Base-by-base conservation (phyloP, 2,888 invertebrate species). In the Sinohyriopsis cumingii region DNA sequence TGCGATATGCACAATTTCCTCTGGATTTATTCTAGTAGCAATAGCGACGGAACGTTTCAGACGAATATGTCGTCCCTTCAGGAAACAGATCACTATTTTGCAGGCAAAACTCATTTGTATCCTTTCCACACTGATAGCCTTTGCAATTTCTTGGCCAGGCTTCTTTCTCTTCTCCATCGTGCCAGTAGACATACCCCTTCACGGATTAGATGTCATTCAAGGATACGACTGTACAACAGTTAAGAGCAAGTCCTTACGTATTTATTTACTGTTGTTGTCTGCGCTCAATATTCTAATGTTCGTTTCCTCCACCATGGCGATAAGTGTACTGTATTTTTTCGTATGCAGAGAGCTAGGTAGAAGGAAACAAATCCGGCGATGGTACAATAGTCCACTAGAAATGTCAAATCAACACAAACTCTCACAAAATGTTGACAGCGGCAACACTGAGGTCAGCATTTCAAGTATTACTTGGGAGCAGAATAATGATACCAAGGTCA, bases 31-130 rank as follows among this genome's bases (percentile, higher is more conserved):
- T 5, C 67, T 85, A 15, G 62, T 82, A 12, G 77, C 78, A n/a
- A 85, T 85, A 22, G 83, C 83, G 22, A 65, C 82, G 18, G 83
- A 85, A 54, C 63, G 80, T 24, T 77, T 73, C 59, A 69, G 76
- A 59, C 60, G 77, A 69, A 73, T 80, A 20, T 77, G 78, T 55
- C 65, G 65, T 19, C 82, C 79, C 1, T 76, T 79, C 60, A 67
- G 65, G 9, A 24, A 62, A 45, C 82, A 82, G 55, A 68, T 81
- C 22, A 73, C 76, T 7, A 60, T 60, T 22, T 71, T 67, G 5
- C 76, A 77, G 33, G 80, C 77, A 4, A 79, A 76, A 59, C 61
- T 75, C 5, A 61, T 76, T n/a, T 78, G 79, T 59, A 55, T 73
- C n/a, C 15, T 71, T 5, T 71, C 73, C 18, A 67, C 72, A 7